Evolutionary conservation across 2,888 invertebrate genomes (phyloP).

Genomic region (Metallyticus violacea): DNA sequence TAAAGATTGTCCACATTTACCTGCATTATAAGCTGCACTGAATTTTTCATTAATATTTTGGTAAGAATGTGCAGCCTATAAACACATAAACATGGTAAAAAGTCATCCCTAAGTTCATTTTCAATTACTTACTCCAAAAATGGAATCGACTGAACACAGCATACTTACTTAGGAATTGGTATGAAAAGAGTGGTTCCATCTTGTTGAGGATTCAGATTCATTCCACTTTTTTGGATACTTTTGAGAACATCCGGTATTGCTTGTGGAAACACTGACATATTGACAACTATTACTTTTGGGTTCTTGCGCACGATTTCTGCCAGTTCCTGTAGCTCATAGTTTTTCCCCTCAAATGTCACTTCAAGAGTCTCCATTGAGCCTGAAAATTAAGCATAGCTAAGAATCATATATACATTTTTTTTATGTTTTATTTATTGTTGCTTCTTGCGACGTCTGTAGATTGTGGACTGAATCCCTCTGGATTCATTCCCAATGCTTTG

Average conservation of each 20-base stretch:
- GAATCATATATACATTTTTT: no score
- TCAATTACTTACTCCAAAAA: not conserved
- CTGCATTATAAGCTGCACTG: no score
- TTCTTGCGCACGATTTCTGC: slow-evolving; percentile 85
- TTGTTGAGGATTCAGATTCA: slow-evolving; percentile 92
- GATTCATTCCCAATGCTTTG: no score
- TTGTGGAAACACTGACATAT: slow-evolving; percentile 82
- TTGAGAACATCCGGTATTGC: slow-evolving; percentile 75
- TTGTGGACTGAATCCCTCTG: no score
- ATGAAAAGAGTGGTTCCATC: slow-evolving; percentile 89
- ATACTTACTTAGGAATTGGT: slow-evolving; percentile 77
- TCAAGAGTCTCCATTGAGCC: slow-evolving; percentile 75
- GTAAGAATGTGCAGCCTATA: no score
- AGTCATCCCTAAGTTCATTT: not conserved
- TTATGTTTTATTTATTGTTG: no score
- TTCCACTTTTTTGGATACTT: slow-evolving; percentile 74
- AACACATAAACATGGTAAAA: no score
- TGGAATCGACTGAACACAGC: not conserved
- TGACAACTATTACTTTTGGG: slow-evolving; percentile 80
- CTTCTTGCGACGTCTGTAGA: no score
- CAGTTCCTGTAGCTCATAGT: slow-evolving; percentile 81
- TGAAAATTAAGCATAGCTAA: no score
- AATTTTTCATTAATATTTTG: no score
- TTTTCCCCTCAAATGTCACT: slow-evolving; percentile 74
- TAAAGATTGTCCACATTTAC: no score